Evolutionary conservation across 2,113 vertebrate species (phyloP).

Genomic region (Lepus timidus): DNA sequence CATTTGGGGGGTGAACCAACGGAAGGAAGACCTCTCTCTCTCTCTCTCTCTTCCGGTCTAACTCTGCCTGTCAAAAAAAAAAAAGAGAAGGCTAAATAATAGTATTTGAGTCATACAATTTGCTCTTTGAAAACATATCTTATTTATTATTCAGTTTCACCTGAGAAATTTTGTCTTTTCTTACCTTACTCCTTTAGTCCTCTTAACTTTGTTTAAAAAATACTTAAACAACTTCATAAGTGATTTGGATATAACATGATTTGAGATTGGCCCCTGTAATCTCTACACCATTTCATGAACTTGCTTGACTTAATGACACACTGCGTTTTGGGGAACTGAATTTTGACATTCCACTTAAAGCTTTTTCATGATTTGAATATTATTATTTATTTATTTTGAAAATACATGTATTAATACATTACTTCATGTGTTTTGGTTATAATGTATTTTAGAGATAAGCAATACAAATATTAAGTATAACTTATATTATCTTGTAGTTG

Average conservation of each 20-base stretch:
- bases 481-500: conserved; percentile 73
- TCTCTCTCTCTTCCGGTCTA: too few species aligned
- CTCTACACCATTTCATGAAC: background rate
- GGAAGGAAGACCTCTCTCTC: too few species aligned
- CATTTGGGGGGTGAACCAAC: too few species aligned
- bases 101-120: too few species aligned
- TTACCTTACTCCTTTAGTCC: background rate
- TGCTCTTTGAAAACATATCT: background rate
- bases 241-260: background rate
- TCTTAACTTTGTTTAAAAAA: background rate
- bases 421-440: background rate
- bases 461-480: conserved; percentile 38
- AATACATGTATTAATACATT: conserved; percentile 1
- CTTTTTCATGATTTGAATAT: background rate
- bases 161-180: conserved; percentile 25
- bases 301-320: background rate
- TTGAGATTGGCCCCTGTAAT: background rate
- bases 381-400: background rate
- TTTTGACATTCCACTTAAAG: background rate
- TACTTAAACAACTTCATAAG: background rate
- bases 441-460: background rate
- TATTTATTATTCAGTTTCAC: background rate
- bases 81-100: too few species aligned
- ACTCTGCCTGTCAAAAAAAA: too few species aligned
- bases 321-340: background rate